Percentiles rank a stretch among this genome's conserved stretches.
Conservation (phyloP, 2,113 vertebrate genomes). For the Cariama cristata region DNA sequence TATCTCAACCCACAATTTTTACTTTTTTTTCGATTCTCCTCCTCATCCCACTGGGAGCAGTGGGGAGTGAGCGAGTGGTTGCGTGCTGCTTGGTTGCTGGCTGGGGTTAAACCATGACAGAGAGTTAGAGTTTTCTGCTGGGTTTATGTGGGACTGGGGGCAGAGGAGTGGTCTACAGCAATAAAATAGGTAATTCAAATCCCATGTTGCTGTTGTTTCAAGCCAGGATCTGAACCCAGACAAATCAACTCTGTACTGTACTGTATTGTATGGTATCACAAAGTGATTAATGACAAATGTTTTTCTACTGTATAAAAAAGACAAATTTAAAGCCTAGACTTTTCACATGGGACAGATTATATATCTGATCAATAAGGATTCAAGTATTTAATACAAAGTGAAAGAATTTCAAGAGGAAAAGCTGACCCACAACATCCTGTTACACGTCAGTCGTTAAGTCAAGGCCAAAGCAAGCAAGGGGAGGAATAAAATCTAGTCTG, state of each 20-base stretch:
- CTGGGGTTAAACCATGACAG: no score
- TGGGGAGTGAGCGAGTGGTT: no score
- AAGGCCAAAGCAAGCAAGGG: neutral
- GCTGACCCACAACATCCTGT: neutral
- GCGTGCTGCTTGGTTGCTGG: no score
- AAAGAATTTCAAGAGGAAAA: neutral
- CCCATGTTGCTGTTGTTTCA: neutral
- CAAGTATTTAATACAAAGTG: neutral
- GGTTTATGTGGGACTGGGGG: neutral
- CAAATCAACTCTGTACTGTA: neutral
- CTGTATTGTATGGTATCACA: neutral
- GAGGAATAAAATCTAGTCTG: neutral
- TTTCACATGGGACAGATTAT: neutral
- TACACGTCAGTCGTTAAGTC: neutral
- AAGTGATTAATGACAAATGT: neutral
- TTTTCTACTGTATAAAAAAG: neutral
- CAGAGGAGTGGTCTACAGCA: neutral
- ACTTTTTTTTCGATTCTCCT: no score
- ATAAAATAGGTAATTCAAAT: neutral
- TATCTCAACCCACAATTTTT: no score
- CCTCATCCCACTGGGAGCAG: no score
- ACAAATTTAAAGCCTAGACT: neutral
- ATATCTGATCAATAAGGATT: neutral
- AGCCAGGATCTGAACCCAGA: neutral
- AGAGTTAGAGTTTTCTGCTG: neutral